Evolutionary conservation across 2,113 vertebrate genomes (phyloP), one percentile per base, ranked within the genome.

Genomic region (Notothenia rossii): DNA sequence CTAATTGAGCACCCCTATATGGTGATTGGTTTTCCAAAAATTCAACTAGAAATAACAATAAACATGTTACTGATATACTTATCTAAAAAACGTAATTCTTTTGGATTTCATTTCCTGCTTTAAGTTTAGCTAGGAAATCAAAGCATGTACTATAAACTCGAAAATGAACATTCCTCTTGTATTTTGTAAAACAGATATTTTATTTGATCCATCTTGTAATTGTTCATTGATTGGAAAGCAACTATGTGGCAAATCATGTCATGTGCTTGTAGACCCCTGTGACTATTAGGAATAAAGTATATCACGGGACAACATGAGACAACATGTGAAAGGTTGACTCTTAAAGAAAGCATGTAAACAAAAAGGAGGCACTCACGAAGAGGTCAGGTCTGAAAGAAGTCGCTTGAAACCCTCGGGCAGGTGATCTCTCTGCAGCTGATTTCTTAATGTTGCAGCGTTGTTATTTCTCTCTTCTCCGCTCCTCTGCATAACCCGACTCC

Each of bases 381-480:
- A 61, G 48, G 29, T 75, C 20, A 6, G 50, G 59, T 10, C 25
- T 55, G 43, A 46, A 20, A 53, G n/a, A 25, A 51, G 18, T 49
- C 29, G 9, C 13, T 60, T 75, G 51, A 69, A 22, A 71, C 58
- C 11, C 54, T 18, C 10, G 40, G 66, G 33, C 79, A 85, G 82
- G 66, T 75, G 69, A 72, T 85, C 82, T 74, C 85, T 25, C 25
- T 25, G 33, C 79, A 85, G 82, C 62, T 75, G 69, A 75, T 85
- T 79, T 74, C 85, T 79, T 61, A 60, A 68, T 81, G 69, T 85
- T 77, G 58, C 88, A 80, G 64, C 72, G 75, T 68, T 62, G 74
- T 75, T 75, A 55, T 70, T 59, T 74, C 25, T 72, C 65, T 81
- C 15, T 66, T 2, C 69, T 62, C 54, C 14, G 58, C 75, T 75